Evolutionary conservation across 2,113 vertebrate species (phyloP).

Genomic region (Ariopsis seemanni): DNA sequence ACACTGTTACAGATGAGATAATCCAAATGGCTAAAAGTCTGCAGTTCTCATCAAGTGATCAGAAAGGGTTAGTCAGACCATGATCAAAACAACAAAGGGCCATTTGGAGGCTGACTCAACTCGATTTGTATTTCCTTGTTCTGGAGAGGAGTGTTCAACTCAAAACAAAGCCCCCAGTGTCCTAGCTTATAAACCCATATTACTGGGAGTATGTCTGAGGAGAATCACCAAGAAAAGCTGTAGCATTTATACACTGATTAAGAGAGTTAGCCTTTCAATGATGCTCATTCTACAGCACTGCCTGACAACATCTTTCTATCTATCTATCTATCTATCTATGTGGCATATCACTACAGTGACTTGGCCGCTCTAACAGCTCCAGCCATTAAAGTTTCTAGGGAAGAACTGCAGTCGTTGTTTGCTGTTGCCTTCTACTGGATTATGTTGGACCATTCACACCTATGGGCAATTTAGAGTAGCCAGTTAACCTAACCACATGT

Average conservation of each 20-base stretch:
- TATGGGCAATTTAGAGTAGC: too few species aligned
- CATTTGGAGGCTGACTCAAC: neutral
- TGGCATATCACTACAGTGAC: too few species aligned
- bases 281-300: neutral
- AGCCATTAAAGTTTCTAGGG: too few species aligned
- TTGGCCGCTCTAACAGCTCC: too few species aligned
- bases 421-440: too few species aligned
- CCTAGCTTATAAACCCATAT: neutral
- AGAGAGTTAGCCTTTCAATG: neutral
- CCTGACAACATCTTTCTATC: neutral
- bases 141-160: neutral
- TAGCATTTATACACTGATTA: neutral
- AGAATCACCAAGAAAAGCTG: neutral
- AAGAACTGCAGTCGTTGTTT: too few species aligned
- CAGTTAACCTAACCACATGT: too few species aligned
- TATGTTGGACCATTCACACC: too few species aligned
- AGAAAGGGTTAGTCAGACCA: neutral
- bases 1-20: constrained; percentile 14
- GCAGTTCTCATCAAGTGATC: neutral
- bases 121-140: neutral
- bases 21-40: neutral
- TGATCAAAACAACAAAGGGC: neutral
- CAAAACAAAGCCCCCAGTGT: neutral
- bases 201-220: neutral
- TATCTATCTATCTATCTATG: too few species aligned